Evolutionary conservation across 2,113 vertebrate species (phyloP), one percentile per base, ranked within the genome.

Genomic region (Engystomops pustulosus): DNA sequence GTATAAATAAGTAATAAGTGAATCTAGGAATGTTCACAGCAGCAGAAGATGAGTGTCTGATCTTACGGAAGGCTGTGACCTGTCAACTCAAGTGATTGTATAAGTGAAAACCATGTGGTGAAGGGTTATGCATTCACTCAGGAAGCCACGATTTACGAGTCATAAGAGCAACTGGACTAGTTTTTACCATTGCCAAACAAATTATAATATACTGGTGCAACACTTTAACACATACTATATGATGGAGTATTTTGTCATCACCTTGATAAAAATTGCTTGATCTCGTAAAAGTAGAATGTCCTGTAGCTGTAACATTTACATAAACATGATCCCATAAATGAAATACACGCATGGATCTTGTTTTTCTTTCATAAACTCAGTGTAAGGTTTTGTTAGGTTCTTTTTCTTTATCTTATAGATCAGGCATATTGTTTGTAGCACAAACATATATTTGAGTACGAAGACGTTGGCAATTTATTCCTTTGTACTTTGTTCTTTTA

Each of bases 61-160:
- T 65, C 62, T 30, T 62, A 62, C 25, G 27, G 58, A 14, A 62
- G 25, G 14, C 58, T 67, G 62, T 67, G 62, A 67, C 62, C 62
- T 67, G 62, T 67, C 62, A 67, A 67, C 32, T 67, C 62, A 18
- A 20, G 62, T 65, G 60, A 65, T 67, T 67, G 15, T 67, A 32
- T 67, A 67, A 67, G 30, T 67, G 32, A 36, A 67, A 67, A 17
- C 34, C 17, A 10, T 62, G 12, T 67, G 62, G 32, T 20, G 30
- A 67, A 67, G 7, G 30, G 62, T 67, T 67, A 36, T 18, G 17
- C 2, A 36, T 36, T 36, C 30, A 34, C 17, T 34, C 5, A 20
- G 15, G 30, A 65, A 67, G 62, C 62, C 62, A 67, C 62, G 34
- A 34, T 14, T 30, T 36, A 36, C 17, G 15, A 36, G 62, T 67